Base-by-base conservation (phyloP, 2,113 vertebrate genomes). In the Hydrolagus affinis region DNA sequence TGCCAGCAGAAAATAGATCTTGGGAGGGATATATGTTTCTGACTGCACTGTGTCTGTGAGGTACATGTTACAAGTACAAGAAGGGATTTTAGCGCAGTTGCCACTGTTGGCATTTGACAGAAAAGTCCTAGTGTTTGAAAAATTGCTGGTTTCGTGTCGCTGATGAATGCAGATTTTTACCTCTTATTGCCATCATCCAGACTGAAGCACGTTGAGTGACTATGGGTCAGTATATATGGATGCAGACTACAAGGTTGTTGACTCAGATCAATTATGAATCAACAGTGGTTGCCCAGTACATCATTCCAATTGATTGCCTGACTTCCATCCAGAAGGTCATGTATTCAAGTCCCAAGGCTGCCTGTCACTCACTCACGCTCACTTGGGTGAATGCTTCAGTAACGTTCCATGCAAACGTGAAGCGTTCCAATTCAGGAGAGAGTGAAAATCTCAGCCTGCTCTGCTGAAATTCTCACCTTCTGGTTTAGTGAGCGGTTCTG, bases 181-280 rank as follows among this genome's bases (percentile, higher is more conserved):
- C 44, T 44, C 59, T 60, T 56, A 62, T 62, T 14, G 15, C n/a
- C 23, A 62, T 6, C 30, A 32, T 0, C 62, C 12, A 62, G 28
- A 32, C 12, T 83, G 78, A 83, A 17, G 62, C 25, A 66, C 66
- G 11, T 30, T 25, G 64, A 14, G 28, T 19, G 15, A 83, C 25
- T 66, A 28, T 30, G 12, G 11, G 6, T 68, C 64, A 83, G 78
- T 25, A 32, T 19, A 3, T 32, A 23, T 66, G 62, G 64, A 83
- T 66, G 19, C 30, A 66, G 25, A 3, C 25, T 6, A 17, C 78
- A 83, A 19, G 32, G 14, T 10, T 83, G 25, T 32, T 83, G 62
- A 64, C 19, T 83, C 60, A 83, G 66, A 32, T 83, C 15, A 28
- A 32, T 66, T 66, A 23, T 83, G 62, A 64, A 80, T 80, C 64